phyloP scores from a whole-genome alignment of 2,113 vertebrate genomes.

The Potamarius usumacintae region DNA sequence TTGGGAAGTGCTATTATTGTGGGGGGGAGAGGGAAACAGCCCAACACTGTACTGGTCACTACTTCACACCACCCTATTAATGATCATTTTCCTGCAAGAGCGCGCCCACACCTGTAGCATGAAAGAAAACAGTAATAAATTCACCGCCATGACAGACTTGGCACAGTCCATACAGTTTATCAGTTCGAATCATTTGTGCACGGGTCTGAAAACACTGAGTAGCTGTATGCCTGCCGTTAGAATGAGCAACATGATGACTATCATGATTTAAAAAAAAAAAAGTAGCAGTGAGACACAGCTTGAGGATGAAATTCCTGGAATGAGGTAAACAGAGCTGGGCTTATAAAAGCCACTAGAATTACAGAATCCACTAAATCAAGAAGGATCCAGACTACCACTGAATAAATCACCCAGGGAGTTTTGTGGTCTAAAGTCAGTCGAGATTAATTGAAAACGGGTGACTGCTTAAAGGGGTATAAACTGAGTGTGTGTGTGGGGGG shows the following conservation, averaged over 20 bases:
- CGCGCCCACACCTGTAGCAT: too few species aligned
- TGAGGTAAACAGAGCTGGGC: conserved; percentile 15
- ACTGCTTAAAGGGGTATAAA: background rate
- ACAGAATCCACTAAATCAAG: background rate
- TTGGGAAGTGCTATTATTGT: background rate
- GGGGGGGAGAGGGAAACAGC: too few species aligned
- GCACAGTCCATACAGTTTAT: background rate
- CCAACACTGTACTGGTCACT: background rate
- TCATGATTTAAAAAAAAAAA: conserved; percentile 13
- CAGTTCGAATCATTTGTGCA: background rate
- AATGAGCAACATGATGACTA: background rate
- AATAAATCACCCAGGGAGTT: background rate
- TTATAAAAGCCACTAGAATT: background rate
- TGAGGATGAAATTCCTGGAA: conserved; percentile 2
- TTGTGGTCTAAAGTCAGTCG: background rate
- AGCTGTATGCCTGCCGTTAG: background rate
- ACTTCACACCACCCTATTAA: background rate
- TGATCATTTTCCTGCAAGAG: background rate
- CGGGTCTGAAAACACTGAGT: background rate
- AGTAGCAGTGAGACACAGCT: background rate
- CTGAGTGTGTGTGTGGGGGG: background rate
- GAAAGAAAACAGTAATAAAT: background rate
- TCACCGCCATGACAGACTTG: background rate
- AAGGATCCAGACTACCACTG: background rate
- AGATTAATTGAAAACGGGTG: conserved; percentile 10